Evolutionary conservation across 2,888 invertebrate genomes (phyloP).

Genomic region (Synergus japonicus): DNA sequence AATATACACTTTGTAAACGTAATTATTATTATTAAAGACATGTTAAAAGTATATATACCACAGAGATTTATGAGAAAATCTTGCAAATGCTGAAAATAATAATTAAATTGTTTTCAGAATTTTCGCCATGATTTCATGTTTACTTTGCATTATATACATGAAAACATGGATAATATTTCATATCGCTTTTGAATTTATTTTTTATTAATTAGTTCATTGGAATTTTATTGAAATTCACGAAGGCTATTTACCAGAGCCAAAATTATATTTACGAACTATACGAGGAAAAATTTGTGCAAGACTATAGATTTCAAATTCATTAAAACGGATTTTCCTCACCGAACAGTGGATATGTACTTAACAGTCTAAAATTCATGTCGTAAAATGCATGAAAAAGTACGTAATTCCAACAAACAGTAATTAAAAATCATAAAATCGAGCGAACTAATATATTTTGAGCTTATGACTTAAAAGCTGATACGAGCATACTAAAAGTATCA

Average conservation of each 20-base stretch:
- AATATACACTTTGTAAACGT: neutral
- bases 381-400: neutral
- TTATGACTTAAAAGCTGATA: neutral
- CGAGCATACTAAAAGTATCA: too few relatives aligned
- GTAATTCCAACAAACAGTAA: neutral
- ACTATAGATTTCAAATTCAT: neutral
- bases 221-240: neutral
- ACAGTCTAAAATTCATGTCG: neutral
- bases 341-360: neutral
- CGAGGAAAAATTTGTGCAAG: neutral
- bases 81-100: too few relatives aligned
- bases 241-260: neutral
- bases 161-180: too few relatives aligned
- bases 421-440: neutral
- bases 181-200: neutral
- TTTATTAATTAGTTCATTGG: neutral
- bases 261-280: neutral
- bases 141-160: too few relatives aligned
- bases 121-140: too few relatives aligned
- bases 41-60: too few relatives aligned
- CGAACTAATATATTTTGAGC: neutral
- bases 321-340: neutral
- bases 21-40: too few relatives aligned
- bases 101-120: too few relatives aligned
- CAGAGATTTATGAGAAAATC: too few relatives aligned